Evolutionary conservation across 2,113 vertebrate genomes (phyloP), one percentile per base, ranked within the genome.

Genomic region (Calonectris borealis): DNA sequence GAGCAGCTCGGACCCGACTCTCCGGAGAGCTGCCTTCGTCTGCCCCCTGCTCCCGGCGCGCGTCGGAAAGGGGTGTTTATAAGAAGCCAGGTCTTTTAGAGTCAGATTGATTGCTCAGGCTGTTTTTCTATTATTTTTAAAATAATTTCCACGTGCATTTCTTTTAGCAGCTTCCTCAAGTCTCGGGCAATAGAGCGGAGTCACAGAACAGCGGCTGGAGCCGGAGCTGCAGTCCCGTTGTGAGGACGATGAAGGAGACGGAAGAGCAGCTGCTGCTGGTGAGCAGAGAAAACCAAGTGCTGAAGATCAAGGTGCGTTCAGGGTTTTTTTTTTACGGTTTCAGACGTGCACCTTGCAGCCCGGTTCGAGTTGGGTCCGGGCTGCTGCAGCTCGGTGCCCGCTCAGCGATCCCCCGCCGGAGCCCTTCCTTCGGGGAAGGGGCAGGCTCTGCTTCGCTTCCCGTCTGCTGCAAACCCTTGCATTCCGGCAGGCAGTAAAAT

Each of bases 221-320:
- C 34, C 76, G 75, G 42, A 83, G 40, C 72, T 60, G 88, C 75
- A 58, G 94, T 16, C 84, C 84, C 5, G 86, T 97, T 5, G 42
- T 88, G 29, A 89, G 90, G 31, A 95, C n/a, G 26, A 55, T 97
- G 80, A 92, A 93, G 93, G 90, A 87, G 13, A 95, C 96, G 3
- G 98, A 98, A 15, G 76, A 96, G 14, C 95, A 98, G 71, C 84
- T 98, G 36, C 85, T 95, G 64, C 66, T 97, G 72, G 73, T 97
- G 84, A 97, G 92, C 79, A 97, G 81, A 71, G 97, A 98, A 34
- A 98, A 98, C 49, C 86, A 97, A 93, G 38, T 96, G 16, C 87
- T 98, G 52, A 97, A 96, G 88, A 95, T 98, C 86, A 98, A 98
- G 98, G 98, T 98, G 86, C 0, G n/a, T 38, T 36, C 15, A 3